phyloP scores from a whole-genome alignment of 2,888 invertebrate species.

The Spodoptera picta region DNA sequence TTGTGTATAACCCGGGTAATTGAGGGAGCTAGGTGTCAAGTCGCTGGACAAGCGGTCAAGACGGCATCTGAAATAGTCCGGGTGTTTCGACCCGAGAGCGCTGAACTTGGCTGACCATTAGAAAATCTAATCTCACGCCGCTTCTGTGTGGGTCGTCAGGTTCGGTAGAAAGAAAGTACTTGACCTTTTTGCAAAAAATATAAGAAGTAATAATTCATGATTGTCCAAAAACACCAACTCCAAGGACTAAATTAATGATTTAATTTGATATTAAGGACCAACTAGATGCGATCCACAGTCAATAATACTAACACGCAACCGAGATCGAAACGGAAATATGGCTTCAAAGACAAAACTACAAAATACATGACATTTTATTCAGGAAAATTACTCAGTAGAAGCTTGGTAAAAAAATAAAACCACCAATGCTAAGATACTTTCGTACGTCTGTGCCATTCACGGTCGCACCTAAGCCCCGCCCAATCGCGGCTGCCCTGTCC shows the following conservation, averaged over 20 bases:
- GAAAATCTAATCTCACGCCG: slow-evolving; percentile 71
- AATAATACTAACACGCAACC: no score
- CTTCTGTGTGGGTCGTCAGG: slow-evolving; percentile 66
- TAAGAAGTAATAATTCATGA: no score
- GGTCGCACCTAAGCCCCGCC: slow-evolving; percentile 60
- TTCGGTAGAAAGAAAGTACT: slow-evolving; percentile 50
- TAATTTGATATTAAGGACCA: no score
- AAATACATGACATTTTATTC: no score
- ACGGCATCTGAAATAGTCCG: slow-evolving; percentile 37
- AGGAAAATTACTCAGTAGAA: no score
- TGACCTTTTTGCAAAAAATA: background rate
- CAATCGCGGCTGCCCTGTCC: slow-evolving; percentile 49
- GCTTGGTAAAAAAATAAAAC: no score
- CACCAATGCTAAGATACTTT: slow-evolving; percentile 31
- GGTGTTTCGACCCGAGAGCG: slow-evolving; percentile 66
- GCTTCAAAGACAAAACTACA: no score
- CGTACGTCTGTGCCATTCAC: slow-evolving; percentile 37
- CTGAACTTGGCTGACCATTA: slow-evolving; percentile 71
- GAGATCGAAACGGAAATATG: no score
- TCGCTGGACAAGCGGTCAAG: slow-evolving; percentile 24
- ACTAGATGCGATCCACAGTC: no score
- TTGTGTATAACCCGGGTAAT: slow-evolving; percentile 38
- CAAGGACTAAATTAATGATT: no score
- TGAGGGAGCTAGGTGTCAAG: slow-evolving; percentile 15
- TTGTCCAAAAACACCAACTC: no score